Percentiles rank a stretch among this genome's conserved stretches.
Evolutionary conservation across 2,113 vertebrate species (phyloP).

Genomic region (Triplophysa siluroides): DNA sequence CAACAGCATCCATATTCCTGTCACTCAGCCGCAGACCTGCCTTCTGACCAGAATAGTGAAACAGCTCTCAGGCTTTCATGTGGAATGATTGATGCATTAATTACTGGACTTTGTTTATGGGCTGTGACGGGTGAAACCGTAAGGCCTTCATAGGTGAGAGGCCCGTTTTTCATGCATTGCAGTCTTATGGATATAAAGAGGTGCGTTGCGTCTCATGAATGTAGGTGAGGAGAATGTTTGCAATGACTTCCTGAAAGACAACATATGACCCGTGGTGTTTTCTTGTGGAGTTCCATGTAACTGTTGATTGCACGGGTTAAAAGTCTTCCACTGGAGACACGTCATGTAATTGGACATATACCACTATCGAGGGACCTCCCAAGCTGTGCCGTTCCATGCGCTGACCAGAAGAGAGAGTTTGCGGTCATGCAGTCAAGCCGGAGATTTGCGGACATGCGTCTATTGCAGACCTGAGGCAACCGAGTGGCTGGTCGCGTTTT

Average conservation of each 20-base stretch:
- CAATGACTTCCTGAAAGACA: constrained; percentile 34
- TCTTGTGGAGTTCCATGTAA: constrained; percentile 38
- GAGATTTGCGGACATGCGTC: constrained; percentile 32
- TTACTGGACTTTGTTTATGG: constrained; percentile 59
- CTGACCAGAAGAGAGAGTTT: constrained; percentile 57
- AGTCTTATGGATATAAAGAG: constrained; percentile 23
- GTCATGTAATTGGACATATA: constrained; percentile 69
- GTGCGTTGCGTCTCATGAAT: constrained; percentile 22
- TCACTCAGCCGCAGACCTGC: constrained; percentile 59
- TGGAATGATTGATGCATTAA: constrained; percentile 67
- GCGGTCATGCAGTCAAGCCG: constrained; percentile 41
- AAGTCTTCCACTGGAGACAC: constrained; percentile 68
- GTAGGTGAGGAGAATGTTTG: constrained; percentile 33
- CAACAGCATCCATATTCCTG: constrained; percentile 64
- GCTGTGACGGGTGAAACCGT: constrained; percentile 50
- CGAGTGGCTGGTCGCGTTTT: constrained; percentile 48
- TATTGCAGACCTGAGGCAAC: constrained; percentile 33
- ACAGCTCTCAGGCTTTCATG: constrained; percentile 57
- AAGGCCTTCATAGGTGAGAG: background rate
- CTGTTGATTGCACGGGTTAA: constrained; percentile 58
- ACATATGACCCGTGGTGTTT: background rate
- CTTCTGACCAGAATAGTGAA: constrained; percentile 54
- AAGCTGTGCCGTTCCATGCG: constrained; percentile 64
- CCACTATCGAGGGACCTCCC: constrained; percentile 61
- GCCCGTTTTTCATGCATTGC: constrained; percentile 25